phyloP scores from a whole-genome alignment of 2,113 vertebrate species.

The Brachypteracias leptosomus region DNA sequence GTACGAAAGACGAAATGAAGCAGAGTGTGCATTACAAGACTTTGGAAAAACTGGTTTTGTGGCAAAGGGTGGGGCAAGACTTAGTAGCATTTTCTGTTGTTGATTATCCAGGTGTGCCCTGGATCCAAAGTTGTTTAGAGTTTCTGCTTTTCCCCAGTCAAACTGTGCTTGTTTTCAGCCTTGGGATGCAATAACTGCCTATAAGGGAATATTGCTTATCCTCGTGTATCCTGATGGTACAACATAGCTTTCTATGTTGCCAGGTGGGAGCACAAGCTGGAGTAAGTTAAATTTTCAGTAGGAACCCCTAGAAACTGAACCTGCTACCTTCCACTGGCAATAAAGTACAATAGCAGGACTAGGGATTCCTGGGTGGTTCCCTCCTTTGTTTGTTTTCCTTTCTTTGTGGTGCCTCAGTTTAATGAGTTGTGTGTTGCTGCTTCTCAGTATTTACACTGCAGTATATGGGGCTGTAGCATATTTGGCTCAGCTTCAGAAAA shows the following conservation, averaged over 20 bases:
- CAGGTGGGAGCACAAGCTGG: neutral
- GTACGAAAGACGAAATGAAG: neutral
- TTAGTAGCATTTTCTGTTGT: neutral
- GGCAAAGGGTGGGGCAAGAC: neutral
- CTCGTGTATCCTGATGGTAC: neutral
- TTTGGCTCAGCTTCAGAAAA: neutral
- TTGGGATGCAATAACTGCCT: neutral
- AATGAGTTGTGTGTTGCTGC: neutral
- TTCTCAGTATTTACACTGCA: neutral
- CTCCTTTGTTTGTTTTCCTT: neutral
- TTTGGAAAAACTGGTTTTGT: neutral
- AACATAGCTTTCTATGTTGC: neutral
- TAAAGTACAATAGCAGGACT: neutral
- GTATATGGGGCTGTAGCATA: neutral
- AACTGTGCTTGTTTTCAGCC: neutral
- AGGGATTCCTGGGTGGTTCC: neutral
- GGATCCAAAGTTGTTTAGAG: neutral
- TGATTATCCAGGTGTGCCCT: neutral
- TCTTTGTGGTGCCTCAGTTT: neutral
- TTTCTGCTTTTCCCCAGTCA: neutral
- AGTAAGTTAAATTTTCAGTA: neutral
- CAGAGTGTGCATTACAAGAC: accelerated
- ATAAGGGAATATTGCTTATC: neutral
- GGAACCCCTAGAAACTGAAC: neutral
- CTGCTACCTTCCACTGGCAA: neutral